Evolutionary conservation across 1,140 invertebrate genomes (phyloP), one percentile per base, ranked within the genome.

Genomic region (Brachionus calyciflorus): DNA sequence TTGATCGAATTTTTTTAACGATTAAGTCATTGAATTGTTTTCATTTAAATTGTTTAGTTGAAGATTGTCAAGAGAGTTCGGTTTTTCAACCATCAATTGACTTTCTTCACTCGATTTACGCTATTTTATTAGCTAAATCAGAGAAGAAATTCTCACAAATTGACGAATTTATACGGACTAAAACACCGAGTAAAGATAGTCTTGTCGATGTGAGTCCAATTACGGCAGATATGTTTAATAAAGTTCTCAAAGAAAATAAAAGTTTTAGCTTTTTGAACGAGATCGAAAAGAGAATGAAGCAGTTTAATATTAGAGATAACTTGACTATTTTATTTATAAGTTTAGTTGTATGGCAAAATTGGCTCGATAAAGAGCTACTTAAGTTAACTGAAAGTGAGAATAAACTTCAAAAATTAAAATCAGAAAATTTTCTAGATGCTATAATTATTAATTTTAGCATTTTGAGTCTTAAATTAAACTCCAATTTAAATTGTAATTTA

Each of bases 91-190:
- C 60, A 26, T 41, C 60, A 3, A 44, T 65, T 19, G 37, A 65
- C 2, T 41, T 65, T 24, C 21, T 65, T 12, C 33, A 44, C 10
- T 44, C 19, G 19, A 44, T 65, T 24, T 65, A 65, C 19, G 19
- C 19, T 6, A 44, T 65, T 24, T 24, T 65, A 14, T 65, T 41
- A 12, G 19, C 17, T 1, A 65, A 65, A 46, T 65, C 37, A 10
- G 21, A 24, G 6, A 28, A 44, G 4, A 65, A 65, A 44, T 65
- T 44, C 24, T 21, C 60, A 14, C 60, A 65, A 65, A 65, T 65
- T 28, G 60, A 65, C 60, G 60, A 65, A n/a, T 44, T 44, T 28
- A 65, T 65, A 21, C 60, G 60, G 6, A 12, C 60, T 12, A 65
- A 65, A 46, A 26, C 7, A 4, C 60, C 60, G 19, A 44, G n/a